Percentiles rank a stretch among this genome's conserved stretches.
Conservation (phyloP, 2,113 vertebrate species). For the Rhea pennata region DNA sequence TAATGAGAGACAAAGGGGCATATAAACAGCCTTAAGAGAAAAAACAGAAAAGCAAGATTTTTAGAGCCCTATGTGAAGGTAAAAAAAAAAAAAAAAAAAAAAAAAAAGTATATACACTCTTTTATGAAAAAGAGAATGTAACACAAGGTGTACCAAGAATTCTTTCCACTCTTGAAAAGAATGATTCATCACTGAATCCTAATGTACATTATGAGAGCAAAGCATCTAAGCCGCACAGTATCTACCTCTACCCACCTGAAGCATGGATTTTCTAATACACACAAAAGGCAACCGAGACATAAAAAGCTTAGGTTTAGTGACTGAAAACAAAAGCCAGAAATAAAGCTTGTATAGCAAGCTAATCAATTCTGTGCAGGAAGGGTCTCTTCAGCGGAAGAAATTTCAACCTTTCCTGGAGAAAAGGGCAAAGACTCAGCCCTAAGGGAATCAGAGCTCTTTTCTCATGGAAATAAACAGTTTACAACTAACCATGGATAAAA, state of each 20-base stretch:
- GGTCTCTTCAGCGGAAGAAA: background rate
- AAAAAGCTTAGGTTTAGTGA: background rate
- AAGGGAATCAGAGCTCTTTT: background rate
- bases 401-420: background rate
- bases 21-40: background rate
- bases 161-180: background rate
- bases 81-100: background rate
- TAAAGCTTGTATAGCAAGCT: background rate
- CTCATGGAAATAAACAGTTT: background rate
- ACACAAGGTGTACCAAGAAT: background rate
- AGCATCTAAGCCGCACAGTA: background rate
- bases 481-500: background rate
- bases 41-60: background rate
- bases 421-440: background rate
- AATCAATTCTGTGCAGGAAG: background rate
- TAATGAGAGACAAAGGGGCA: background rate
- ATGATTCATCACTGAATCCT: background rate
- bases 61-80: background rate
- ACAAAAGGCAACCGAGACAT: background rate
- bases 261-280: background rate
- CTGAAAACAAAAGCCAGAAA: background rate
- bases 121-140: background rate
- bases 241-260: background rate
- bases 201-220: background rate
- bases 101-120: background rate